Evolutionary conservation across 2,113 vertebrate genomes (phyloP).

Genomic region (Anthoscopus minutus): DNA sequence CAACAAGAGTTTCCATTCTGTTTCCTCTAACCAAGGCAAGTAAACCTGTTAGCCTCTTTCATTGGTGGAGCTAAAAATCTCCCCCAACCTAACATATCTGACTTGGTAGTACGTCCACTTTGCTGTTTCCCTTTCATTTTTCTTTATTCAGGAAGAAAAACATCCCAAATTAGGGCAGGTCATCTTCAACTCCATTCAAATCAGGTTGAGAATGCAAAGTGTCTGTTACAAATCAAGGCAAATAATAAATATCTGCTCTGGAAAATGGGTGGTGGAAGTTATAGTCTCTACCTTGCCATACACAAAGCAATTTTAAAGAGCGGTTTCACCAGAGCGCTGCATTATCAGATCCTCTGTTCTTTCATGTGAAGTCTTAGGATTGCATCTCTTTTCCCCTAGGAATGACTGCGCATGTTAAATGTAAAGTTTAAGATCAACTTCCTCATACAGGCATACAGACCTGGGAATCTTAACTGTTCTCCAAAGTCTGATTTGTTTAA

Average conservation of each 20-base stretch:
- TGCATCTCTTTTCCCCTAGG: background rate
- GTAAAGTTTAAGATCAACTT: background rate
- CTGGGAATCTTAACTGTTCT: slow-evolving; percentile 26
- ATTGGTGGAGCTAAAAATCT: background rate
- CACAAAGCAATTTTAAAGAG: background rate
- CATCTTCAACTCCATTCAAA: background rate
- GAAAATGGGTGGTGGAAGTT: background rate
- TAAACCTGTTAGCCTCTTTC: background rate
- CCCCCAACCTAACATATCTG: background rate
- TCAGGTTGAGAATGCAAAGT: background rate
- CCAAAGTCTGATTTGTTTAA: slow-evolving; percentile 37
- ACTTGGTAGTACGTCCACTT: background rate
- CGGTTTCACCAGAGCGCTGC: background rate
- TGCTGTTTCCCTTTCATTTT: background rate
- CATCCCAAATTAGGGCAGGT: background rate
- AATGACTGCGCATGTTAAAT: background rate
- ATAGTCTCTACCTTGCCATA: background rate
- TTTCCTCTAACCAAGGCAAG: background rate
- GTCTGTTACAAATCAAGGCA: background rate
- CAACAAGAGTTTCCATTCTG: background rate
- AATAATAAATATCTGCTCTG: background rate
- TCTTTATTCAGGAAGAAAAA: background rate
- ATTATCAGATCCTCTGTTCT: background rate
- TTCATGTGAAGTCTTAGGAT: background rate
- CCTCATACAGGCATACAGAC: background rate